Evolutionary conservation across 2,113 vertebrate species (phyloP), one percentile per base, ranked within the genome.

Genomic region (Lepus americanus): DNA sequence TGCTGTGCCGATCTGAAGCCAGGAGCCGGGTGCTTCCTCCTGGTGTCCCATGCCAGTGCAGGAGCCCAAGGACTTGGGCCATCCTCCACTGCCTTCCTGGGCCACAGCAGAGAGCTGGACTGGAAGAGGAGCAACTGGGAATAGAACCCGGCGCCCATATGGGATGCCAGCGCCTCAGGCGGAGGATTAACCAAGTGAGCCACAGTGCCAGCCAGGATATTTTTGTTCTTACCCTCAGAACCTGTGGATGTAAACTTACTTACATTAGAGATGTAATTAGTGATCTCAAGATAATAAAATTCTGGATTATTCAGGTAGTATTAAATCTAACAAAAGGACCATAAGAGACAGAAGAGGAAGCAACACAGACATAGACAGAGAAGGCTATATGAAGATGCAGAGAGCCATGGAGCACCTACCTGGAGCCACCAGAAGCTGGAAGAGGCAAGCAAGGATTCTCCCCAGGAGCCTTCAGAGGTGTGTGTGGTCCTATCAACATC

Each of bases 241-340:
- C 12, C 20, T 93, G 51, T 31, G 9, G 93, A 69, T 17, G 3
- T 22, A 89, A 76, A 17, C 53, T 93, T 33, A 87, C 69, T 78
- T 78, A 51, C 22, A 79, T 84, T 69, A 33, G n/a, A 77, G 17
- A n/a, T 59, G 23, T 59, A 64, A 78, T 55, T 36, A 92, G 63
- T 17, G 29, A 77, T 64, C 51, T 89, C 53, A 49, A 66, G 31
- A 83, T 78, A 27, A 86, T 74, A 51, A 69, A 55, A 69, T 27
- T 29, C 36, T 55, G 31, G 33, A 66, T 63, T 64, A 31, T 84
- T 11, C 5, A 22, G 20, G 59, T 55, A 29, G 31, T 10, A 29
- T 82, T 82, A 79, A 53, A 29, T 85, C 59, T 70, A 95, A 76
- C n/a, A 55, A 64, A 94, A 88, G 36, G 69, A n/a, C 67, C 59